Evolutionary conservation across 2,888 invertebrate genomes (phyloP), one percentile per base, ranked within the genome.

Genomic region (Melikaiella ostensackeni): DNA sequence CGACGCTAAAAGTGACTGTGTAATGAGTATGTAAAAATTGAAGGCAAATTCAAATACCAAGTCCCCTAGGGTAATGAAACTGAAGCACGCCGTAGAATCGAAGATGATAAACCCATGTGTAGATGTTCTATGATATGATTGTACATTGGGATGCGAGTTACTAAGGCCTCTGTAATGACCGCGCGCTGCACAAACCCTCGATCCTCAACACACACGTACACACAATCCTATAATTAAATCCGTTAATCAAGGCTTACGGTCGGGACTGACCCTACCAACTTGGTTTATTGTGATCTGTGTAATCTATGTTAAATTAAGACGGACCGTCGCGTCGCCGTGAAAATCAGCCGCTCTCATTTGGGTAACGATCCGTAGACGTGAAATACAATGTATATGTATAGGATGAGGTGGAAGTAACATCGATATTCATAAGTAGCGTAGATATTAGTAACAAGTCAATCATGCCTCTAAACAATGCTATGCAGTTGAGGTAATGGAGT

Each of bases 181-280:
- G 84, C 84, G 55, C 21, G 9, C 21, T 55, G 11, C 83, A 77
- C 82, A 85, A 87, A 89, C 88, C 87, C 88, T 86, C 83, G 85
- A 83, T 84, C 83, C 79, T 76, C 77, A 73, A 73, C 75, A 77
- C 74, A 59, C 35, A 0, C 24, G 42, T 16, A 74, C 83, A 74
- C 76, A 66, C 84, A 81, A 84, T 85, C 82, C 84, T 82, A 90
- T 91, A 91, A 91, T 91, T 91, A 91, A 91, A 91, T 91, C 90
- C 91, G 90, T 91, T 91, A 91, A 91, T 91, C 91, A 91, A 90
- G 90, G 91, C 89, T 91, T 91, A 91, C 88, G 84, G 88, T 86
- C 86, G 83, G 85, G 86, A 88, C 89, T 90, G 91, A 91, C 91
- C 91, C 91, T 89, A 89, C 90, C 90, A 88, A 88, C 88, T 90